Evolutionary conservation across 2,888 invertebrate species (phyloP).

Genomic region (Melikaiella ostensackeni): DNA sequence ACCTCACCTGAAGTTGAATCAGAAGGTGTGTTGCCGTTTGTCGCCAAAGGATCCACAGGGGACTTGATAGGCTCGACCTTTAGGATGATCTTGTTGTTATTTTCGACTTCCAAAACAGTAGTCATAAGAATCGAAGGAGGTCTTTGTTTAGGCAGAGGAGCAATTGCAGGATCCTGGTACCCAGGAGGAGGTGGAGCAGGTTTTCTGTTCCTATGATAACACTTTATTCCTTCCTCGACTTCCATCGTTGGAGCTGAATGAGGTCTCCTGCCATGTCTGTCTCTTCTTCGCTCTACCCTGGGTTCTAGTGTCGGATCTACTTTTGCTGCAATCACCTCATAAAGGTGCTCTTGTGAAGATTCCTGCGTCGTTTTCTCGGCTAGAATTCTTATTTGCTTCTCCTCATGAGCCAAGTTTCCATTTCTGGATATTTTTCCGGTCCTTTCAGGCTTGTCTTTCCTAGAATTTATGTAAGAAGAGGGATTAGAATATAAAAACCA

Average conservation of each 20-base stretch:
- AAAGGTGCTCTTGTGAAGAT: slow-evolving; percentile 49
- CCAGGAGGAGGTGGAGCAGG: slow-evolving; percentile 47
- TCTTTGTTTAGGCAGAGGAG: slow-evolving; percentile 38
- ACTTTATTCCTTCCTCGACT: slow-evolving; percentile 35
- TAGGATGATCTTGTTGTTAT: slow-evolving; percentile 54
- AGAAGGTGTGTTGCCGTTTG: slow-evolving; percentile 60
- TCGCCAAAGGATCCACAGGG: slow-evolving; percentile 48
- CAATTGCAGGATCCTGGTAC: slow-evolving; percentile 41
- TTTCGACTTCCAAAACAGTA: slow-evolving; percentile 53
- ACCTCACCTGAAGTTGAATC: slow-evolving; percentile 20
- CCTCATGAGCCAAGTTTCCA: slow-evolving; percentile 51
- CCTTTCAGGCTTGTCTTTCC: background rate
- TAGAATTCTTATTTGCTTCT: slow-evolving; percentile 52
- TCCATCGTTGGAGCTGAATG: slow-evolving; percentile 52
- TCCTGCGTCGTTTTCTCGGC: slow-evolving; percentile 55
- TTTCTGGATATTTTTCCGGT: slow-evolving; percentile 54
- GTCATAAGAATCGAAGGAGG: slow-evolving; percentile 44
- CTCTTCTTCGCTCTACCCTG: slow-evolving; percentile 43
- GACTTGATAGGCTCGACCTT: slow-evolving; percentile 51
- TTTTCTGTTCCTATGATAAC: slow-evolving; percentile 47
- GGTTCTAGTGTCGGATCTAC: slow-evolving; percentile 41
- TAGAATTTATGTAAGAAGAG: background rate
- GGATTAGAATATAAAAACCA: background rate
- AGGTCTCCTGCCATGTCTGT: slow-evolving; percentile 49
- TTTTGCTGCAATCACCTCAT: slow-evolving; percentile 51